Percentiles rank a stretch among this genome's conserved stretches.
Evolutionary conservation across 2,797 vertebrate species (phyloP).

Genomic region (Moxostoma hubbsi): DNA sequence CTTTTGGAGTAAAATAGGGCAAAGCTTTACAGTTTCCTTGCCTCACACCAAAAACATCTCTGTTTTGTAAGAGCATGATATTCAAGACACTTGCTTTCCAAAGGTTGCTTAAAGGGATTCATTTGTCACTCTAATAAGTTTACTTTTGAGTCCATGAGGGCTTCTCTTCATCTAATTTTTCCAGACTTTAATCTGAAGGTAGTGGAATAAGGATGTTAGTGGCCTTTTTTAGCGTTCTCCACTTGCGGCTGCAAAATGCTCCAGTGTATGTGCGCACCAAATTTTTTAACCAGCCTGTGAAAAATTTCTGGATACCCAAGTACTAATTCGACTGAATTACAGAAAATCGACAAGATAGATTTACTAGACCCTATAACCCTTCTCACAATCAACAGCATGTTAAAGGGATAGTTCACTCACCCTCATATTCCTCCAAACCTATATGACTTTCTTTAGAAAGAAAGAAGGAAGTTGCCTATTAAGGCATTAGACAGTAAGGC

Average conservation of each 20-base stretch:
- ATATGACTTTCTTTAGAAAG: background rate
- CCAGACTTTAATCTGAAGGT: slow-evolving; percentile 55
- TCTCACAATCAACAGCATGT: too few relatives aligned
- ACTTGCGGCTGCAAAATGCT: slow-evolving; percentile 48
- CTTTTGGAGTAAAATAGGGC: slow-evolving; percentile 68
- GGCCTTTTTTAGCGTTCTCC: slow-evolving; percentile 60
- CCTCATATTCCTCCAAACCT: too few relatives aligned
- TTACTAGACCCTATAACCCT: too few relatives aligned
- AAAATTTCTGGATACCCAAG: background rate
- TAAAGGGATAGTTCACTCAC: too few relatives aligned
- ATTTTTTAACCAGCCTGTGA: background rate
- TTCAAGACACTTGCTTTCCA: slow-evolving; percentile 65
- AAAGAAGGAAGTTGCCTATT: background rate
- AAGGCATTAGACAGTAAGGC: background rate
- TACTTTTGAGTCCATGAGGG: slow-evolving; percentile 68
- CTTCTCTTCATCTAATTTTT: slow-evolving; percentile 64
- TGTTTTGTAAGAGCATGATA: slow-evolving; percentile 72
- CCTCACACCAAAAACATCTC: slow-evolving; percentile 67
- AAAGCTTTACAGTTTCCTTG: slow-evolving; percentile 69
- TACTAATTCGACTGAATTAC: background rate
- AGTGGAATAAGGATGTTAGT: slow-evolving; percentile 60
- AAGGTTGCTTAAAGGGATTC: slow-evolving; percentile 67
- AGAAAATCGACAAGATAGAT: background rate
- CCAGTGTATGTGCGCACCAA: slow-evolving; percentile 44
- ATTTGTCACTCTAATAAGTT: slow-evolving; percentile 77